These are phyloP conservation scores for Phthorimaea operculella DNA, from an alignment of 1,140 invertebrate genomes.

Conservation along the genomic window DNA sequence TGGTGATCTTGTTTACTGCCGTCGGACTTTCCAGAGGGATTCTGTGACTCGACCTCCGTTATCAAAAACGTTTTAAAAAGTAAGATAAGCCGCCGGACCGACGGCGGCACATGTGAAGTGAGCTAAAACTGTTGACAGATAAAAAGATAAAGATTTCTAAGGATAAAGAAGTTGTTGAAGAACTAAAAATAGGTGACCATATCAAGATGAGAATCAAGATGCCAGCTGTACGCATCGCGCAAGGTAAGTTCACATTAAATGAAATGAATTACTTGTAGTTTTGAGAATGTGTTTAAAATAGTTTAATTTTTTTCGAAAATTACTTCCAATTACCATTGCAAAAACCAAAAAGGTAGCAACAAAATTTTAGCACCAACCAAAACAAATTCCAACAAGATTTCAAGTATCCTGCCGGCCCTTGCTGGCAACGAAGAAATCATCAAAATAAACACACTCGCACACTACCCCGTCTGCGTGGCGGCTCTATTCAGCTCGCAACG, in stretches of 20 bases:
- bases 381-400: background rate
- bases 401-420: background rate
- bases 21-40: constrained; percentile 49
- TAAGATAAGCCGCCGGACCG: constrained; percentile 57
- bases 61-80: constrained; percentile 51
- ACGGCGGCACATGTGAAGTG: constrained; percentile 61
- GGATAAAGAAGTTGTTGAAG: constrained; percentile 57
- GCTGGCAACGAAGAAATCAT: constrained; percentile 4
- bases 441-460: constrained; percentile 23
- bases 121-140: constrained; percentile 44
- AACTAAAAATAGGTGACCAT: constrained; percentile 67
- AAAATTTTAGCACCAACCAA: background rate
- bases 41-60: constrained; percentile 46
- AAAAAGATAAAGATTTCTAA: constrained; percentile 45
- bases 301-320: background rate
- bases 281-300: background rate
- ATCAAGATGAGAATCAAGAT: constrained; percentile 95
- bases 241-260: constrained; percentile 73
- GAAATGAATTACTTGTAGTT: constrained; percentile 13
- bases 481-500: constrained; percentile 43
- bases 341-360: background rate
- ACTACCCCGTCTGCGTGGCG: constrained; percentile 24
- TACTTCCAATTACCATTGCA: background rate
- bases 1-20: constrained; percentile 29
- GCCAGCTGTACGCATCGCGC: constrained; percentile 92